phyloP scores from a whole-genome alignment of 1,140 invertebrate genomes.

The Zophobas morio region DNA sequence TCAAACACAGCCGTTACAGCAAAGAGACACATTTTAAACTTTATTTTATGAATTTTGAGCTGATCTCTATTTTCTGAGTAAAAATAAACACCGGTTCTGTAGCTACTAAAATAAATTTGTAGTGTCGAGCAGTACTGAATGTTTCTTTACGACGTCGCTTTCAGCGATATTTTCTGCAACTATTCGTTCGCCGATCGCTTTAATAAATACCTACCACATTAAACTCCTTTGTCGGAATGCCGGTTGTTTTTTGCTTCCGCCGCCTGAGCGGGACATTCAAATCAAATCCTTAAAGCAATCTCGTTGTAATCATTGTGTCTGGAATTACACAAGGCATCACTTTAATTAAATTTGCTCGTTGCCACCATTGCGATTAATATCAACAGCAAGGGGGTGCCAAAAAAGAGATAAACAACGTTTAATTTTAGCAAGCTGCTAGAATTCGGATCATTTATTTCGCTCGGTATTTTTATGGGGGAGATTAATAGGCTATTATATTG shows the following conservation, averaged over 20 bases:
- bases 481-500: slow-evolving; percentile 1
- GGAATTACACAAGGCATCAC: slow-evolving; percentile 28
- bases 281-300: slow-evolving; percentile 16
- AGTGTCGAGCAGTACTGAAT: too few species aligned
- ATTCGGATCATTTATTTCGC: slow-evolving; percentile 18
- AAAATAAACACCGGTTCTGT: too few species aligned
- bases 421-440: background rate
- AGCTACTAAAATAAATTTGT: too few species aligned
- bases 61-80: background rate
- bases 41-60: background rate
- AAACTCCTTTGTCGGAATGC: background rate
- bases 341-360: slow-evolving; percentile 36
- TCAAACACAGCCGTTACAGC: too few species aligned
- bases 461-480: too few species aligned
- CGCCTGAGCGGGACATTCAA: background rate
- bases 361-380: slow-evolving; percentile 34
- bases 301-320: slow-evolving; percentile 31
- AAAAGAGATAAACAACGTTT: slow-evolving; percentile 35
- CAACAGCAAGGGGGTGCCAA: slow-evolving; percentile 21
- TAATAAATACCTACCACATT: background rate
- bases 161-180: too few species aligned
- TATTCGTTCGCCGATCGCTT: background rate
- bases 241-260: background rate
- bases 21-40: too few species aligned
- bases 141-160: too few species aligned